A percentile compares a stretch with the other conserved stretches of the same genome.
phyloP scores from a whole-genome alignment of 2,888 invertebrate genomes.

The Helicoverpa assulta region DNA sequence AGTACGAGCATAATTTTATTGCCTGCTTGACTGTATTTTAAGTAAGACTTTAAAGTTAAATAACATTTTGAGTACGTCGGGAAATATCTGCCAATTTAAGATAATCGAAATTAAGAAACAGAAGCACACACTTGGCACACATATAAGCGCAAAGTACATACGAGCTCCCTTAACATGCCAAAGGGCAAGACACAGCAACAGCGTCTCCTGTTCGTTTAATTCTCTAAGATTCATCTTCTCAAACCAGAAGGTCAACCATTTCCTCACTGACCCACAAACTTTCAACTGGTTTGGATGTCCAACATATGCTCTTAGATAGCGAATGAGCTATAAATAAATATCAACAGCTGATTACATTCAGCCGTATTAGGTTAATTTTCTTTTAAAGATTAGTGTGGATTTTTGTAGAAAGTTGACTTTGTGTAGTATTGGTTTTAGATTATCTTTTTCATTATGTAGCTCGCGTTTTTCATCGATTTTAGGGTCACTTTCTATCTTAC shows the following conservation, averaged over 20 bases:
- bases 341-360: constrained; percentile 61
- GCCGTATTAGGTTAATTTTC: constrained; percentile 59
- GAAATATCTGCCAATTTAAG: too few relatives aligned
- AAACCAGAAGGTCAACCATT: constrained; percentile 40
- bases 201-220: too few relatives aligned
- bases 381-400: constrained; percentile 42
- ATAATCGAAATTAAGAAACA: too few relatives aligned
- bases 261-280: constrained; percentile 53
- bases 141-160: too few relatives aligned
- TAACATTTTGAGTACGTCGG: too few relatives aligned
- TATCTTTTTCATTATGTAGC: background rate
- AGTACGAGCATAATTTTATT: too few relatives aligned
- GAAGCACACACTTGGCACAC: too few relatives aligned
- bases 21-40: too few relatives aligned
- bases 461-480: background rate
- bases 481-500: too few relatives aligned
- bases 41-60: too few relatives aligned
- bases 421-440: constrained; percentile 21
- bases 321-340: constrained; percentile 61
- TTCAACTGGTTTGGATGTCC: constrained; percentile 55
- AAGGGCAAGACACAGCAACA: too few relatives aligned
- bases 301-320: constrained; percentile 45
- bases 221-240: constrained; percentile 15
- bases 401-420: constrained; percentile 52
- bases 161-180: too few relatives aligned